These are phyloP conservation scores for Silurus aristotelis DNA, from an alignment of 2,797 vertebrate genomes.

Conservation along the genomic window DNA sequence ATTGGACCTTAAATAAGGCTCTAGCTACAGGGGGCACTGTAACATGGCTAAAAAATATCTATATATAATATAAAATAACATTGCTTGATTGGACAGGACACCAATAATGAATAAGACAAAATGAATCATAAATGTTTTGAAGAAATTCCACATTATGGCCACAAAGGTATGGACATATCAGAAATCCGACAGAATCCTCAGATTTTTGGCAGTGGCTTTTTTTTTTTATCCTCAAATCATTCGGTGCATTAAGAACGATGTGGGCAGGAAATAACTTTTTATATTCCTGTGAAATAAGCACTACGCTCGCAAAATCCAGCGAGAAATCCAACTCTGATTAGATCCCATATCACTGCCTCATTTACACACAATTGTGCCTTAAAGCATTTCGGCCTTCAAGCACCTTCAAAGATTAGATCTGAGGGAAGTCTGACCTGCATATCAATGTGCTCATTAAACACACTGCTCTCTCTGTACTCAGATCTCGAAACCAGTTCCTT, in stretches of 20 bases:
- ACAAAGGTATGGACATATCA: background rate
- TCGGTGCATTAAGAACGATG: background rate
- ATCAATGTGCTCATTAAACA: conserved; percentile 7
- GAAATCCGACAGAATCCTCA: background rate
- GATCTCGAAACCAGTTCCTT: background rate
- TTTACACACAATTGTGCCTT: conserved; percentile 24
- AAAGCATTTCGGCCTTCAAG: conserved; percentile 26
- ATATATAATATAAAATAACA: too few relatives aligned
- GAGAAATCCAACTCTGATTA: background rate
- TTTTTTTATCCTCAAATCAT: background rate
- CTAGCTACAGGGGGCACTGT: too few relatives aligned
- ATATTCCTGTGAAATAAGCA: background rate
- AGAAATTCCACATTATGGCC: background rate
- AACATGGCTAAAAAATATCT: too few relatives aligned
- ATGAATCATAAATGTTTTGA: background rate
- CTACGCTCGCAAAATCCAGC: background rate
- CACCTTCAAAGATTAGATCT: conserved; percentile 7
- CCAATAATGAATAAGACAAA: background rate
- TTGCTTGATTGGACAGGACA: background rate
- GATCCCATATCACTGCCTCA: background rate
- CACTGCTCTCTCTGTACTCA: background rate
- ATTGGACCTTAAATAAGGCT: too few relatives aligned
- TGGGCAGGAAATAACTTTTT: background rate
- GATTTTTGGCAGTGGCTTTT: background rate
- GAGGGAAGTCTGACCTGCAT: conserved; percentile 1